phyloP scores from a whole-genome alignment of 2,113 vertebrate species.

The Rhizomys pruinosus region DNA sequence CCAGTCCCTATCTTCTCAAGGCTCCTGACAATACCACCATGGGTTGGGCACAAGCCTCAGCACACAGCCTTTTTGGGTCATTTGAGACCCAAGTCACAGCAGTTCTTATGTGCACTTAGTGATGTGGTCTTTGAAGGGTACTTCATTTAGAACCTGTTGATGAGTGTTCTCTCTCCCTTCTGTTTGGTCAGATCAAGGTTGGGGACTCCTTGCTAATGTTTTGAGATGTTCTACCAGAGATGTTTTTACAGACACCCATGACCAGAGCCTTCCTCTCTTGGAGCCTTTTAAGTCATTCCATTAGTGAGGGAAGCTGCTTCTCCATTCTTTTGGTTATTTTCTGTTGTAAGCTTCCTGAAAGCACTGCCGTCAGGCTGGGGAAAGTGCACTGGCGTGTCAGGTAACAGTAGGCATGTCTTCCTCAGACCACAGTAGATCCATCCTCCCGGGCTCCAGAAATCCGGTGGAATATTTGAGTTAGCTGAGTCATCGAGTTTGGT shows the following conservation, averaged over 20 bases:
- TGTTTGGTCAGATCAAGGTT: not conserved
- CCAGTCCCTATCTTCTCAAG: not conserved
- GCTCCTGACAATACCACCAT: not conserved
- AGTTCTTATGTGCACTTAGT: not conserved
- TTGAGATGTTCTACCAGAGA: not conserved
- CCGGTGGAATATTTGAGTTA: conserved; percentile 1
- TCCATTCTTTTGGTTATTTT: conserved; percentile 17
- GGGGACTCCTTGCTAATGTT: not conserved
- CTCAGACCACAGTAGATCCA: not conserved
- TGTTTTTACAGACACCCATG: not conserved
- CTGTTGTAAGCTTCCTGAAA: conserved; percentile 40
- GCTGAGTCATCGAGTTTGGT: conserved; percentile 1
- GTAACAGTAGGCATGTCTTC: conserved; percentile 56
- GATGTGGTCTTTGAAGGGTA: not conserved
- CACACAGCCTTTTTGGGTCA: not conserved
- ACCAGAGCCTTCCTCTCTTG: not conserved
- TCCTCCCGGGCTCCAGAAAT: not conserved
- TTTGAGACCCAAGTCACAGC: not conserved
- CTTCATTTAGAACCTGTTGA: not conserved
- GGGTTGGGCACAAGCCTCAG: not conserved
- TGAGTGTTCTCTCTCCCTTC: not conserved
- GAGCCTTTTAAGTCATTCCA: not conserved
- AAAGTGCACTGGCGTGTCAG: not conserved
- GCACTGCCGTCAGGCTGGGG: conserved; percentile 13
- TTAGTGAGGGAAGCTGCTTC: not conserved